A percentile compares a stretch with the other conserved stretches of the same genome.
phyloP scores from a whole-genome alignment of 2,797 vertebrate genomes.

The Acanthornis magna region DNA sequence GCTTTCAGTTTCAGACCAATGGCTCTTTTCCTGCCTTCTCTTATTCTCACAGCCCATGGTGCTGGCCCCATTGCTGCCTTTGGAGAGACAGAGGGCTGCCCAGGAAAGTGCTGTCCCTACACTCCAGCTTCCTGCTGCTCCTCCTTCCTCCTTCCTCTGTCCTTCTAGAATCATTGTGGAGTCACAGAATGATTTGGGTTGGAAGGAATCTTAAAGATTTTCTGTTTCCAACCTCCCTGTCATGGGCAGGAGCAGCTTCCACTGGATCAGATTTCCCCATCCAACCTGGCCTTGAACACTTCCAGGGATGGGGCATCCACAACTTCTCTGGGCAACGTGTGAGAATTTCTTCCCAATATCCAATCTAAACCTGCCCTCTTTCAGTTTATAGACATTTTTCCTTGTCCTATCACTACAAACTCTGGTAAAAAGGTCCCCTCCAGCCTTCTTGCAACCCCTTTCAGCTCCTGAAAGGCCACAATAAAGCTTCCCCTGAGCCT shows the following conservation, averaged over 20 bases:
- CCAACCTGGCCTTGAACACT: background rate
- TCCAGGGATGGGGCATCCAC: background rate
- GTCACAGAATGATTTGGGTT: background rate
- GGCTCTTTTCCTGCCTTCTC: background rate
- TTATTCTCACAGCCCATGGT: fast-evolving
- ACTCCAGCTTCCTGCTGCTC: background rate
- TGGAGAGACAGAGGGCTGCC: background rate
- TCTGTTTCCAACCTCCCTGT: background rate
- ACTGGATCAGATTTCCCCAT: background rate
- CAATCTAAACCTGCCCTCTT: background rate
- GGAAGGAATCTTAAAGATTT: background rate
- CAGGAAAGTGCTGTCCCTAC: background rate
- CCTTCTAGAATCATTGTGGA: background rate
- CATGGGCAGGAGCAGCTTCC: background rate
- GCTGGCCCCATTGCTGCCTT: background rate
- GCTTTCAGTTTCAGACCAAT: background rate
- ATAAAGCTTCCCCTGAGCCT: too few relatives aligned
- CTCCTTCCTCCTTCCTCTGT: background rate
- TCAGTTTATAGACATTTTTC: background rate
- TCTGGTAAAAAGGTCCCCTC: background rate
- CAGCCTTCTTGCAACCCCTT: background rate
- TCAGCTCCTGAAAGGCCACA: background rate
- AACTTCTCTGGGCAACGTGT: background rate
- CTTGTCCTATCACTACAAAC: background rate
- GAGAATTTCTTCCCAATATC: background rate